These are phyloP conservation scores for Pseudococcus viburni DNA, from an alignment of 2,888 invertebrate genomes.

Conservation along the genomic window DNA sequence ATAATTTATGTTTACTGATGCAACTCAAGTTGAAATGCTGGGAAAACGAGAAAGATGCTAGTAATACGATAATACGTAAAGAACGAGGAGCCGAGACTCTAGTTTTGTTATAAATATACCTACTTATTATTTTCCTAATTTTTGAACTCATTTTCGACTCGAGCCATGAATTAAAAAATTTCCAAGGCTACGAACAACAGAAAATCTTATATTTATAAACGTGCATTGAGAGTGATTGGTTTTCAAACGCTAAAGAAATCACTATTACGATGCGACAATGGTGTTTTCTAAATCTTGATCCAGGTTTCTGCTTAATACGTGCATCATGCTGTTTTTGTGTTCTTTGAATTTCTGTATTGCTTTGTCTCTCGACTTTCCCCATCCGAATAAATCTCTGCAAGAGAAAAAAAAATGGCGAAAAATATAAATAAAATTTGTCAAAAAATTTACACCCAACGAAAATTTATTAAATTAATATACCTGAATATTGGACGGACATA, in stretches of 20 bases:
- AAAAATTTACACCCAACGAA: background rate
- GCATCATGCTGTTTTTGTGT: slow-evolving; percentile 86
- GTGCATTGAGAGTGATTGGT: background rate
- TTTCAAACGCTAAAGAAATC: background rate
- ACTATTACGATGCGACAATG: background rate
- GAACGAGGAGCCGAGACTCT: slow-evolving; percentile 62
- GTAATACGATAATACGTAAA: slow-evolving; percentile 52
- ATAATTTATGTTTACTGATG: slow-evolving; percentile 39
- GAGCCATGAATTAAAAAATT: background rate
- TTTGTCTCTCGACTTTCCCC: slow-evolving; percentile 80
- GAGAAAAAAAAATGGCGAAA: slow-evolving; percentile 40
- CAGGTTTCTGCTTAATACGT: slow-evolving; percentile 72
- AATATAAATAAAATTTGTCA: background rate
- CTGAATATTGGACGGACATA: slow-evolving; percentile 90
- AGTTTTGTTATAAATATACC: slow-evolving; percentile 23
- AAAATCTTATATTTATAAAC: background rate
- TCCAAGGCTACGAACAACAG: background rate
- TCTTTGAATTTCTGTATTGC: slow-evolving; percentile 82
- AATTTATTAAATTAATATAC: slow-evolving; percentile 69
- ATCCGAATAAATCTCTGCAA: slow-evolving; percentile 80
- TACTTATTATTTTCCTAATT: background rate
- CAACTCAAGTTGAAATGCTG: slow-evolving; percentile 38
- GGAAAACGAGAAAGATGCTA: slow-evolving; percentile 23
- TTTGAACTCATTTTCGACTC: background rate
- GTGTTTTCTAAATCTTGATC: slow-evolving; percentile 56